Percentiles rank a stretch among this genome's conserved stretches.
Evolutionary conservation across 2,797 vertebrate species (phyloP).

Genomic region (Apodemus agrarius): DNA sequence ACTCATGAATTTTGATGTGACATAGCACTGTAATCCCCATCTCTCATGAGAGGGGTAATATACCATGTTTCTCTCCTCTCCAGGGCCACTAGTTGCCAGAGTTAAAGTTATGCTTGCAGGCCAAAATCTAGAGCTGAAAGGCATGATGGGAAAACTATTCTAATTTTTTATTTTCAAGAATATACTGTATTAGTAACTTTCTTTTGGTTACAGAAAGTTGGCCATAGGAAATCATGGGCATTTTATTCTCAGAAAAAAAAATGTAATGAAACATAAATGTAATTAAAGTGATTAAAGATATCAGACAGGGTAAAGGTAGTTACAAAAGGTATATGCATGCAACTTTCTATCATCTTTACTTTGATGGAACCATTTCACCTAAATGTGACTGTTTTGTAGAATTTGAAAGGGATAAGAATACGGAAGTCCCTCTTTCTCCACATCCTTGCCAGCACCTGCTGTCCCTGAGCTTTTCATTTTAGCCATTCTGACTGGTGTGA

Average conservation of each 20-base stretch:
- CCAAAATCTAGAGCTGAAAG: neutral
- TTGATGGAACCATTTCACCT: neutral
- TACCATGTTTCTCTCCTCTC: neutral
- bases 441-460: no score
- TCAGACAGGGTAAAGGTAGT: neutral
- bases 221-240: neutral
- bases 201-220: neutral
- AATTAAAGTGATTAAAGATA: constrained; percentile 38
- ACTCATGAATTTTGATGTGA: constrained; percentile 14
- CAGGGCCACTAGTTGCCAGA: neutral
- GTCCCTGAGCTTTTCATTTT: no score
- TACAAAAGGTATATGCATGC: neutral
- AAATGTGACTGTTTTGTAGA: constrained; percentile 29
- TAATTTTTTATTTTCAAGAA: constrained; percentile 12
- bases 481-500: no score
- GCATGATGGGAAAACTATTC: neutral
- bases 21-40: neutral
- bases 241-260: neutral
- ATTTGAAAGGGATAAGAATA: constrained; percentile 10
- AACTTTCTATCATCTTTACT: constrained; percentile 5
- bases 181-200: neutral
- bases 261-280: neutral
- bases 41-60: neutral
- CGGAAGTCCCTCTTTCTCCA: neutral
- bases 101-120: neutral